Evolutionary conservation across 2,888 invertebrate species (phyloP), one percentile per base, ranked within the genome.

Genomic region (Escarpia spicata): DNA sequence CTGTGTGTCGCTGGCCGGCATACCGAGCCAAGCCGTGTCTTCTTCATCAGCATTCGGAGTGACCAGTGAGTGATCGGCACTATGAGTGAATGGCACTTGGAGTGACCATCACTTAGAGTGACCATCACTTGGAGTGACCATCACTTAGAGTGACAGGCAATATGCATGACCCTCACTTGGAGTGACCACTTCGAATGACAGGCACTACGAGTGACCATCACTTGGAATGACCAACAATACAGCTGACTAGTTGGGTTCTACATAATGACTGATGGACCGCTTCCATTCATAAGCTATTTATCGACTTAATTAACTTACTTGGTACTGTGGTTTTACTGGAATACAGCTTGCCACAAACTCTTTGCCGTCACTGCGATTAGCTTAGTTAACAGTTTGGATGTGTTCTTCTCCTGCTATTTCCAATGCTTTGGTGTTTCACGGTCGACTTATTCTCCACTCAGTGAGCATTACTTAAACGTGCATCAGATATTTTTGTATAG

Each of bases 1-100:
- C 97, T 2, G 96, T 97, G 19, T 97, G 97, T 94, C 96, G 97
- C 12, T 97, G 97, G 97, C 97, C 97, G n/a, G 96, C 97, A 0
- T 97, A 97, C 95, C 95, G 95, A 93, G 94, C 95, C 89, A 96
- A 95, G 93, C 94, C 94, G 26, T 94, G 94, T 92, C 93, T 93
- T n/a, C 92, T 93, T 60, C 94, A 94, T 92, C 93, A 92, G 43
- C 94, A 94, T 90, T 91, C 93, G 31, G 93, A 94, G 37, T 94
- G 91, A 92, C 75, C 75, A n/a, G 26, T 60, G 60, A 45, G 45
- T 45, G 45, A 45, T 2, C 45, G 10, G 45, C 37, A 52, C 52
- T 12, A 12, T 19, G n/a, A 75, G 26, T 75, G 75, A 75, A n/a
- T 26, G 19, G 75, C 6, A 26, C 75, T n/a, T 26, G 19, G 6